Conservation (phyloP, 2,797 vertebrate species). For the Leptodactylus fallax region DNA sequence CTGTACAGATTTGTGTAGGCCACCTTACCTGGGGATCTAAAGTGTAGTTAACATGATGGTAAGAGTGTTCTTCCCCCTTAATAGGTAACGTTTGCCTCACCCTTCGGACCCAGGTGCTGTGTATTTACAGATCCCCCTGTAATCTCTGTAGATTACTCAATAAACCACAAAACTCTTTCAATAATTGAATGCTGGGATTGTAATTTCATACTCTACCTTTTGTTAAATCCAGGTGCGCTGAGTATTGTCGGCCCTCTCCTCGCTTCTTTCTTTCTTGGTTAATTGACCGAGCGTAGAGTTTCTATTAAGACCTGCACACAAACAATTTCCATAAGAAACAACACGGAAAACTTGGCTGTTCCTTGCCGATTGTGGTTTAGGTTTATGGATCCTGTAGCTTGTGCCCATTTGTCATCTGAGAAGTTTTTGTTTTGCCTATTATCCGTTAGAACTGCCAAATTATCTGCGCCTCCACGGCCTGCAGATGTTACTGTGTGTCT, state of each 20-base stretch:
- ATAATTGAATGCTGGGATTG: conserved; percentile 17
- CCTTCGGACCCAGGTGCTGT: conserved; percentile 24
- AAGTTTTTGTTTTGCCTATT: conserved; percentile 8
- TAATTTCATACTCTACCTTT: conserved; percentile 54
- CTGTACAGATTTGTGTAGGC: not conserved
- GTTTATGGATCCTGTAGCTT: not conserved
- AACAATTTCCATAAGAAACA: not conserved
- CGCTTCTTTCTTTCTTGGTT: not conserved
- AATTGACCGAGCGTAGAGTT: conserved; percentile 22
- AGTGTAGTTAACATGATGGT: not conserved
- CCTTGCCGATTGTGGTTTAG: conserved; percentile 18
- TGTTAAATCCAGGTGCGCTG: conserved; percentile 52
- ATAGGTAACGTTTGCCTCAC: too few relatives aligned
- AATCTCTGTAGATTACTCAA: conserved; percentile 35
- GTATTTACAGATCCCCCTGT: conserved; percentile 3
- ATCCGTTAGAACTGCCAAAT: not conserved
- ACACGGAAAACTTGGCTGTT: not conserved
- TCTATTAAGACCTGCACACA: not conserved
- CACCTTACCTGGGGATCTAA: not conserved
- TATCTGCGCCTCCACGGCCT: too few relatives aligned
- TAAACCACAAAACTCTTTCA: conserved; percentile 40
- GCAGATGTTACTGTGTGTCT: not conserved
- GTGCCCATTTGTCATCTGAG: not conserved
- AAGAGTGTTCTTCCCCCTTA: not conserved
- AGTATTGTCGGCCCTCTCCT: not conserved